Conservation (phyloP, 2,797 vertebrate species). For the Enteromius radiatus region DNA sequence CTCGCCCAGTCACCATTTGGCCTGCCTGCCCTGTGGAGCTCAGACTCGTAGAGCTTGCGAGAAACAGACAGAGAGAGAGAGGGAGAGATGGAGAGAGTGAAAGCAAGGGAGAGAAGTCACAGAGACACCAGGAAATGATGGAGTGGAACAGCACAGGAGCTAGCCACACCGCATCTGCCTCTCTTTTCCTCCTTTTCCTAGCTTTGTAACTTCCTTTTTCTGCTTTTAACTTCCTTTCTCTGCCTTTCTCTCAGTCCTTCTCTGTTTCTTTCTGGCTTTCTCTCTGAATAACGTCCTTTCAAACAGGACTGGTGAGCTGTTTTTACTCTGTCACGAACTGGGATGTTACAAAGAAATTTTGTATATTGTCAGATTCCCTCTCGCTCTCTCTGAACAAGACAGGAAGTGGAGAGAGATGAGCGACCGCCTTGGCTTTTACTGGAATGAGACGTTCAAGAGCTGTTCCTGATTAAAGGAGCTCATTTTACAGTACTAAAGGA, state of each 20-base stretch:
- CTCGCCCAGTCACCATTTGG: conserved; percentile 72
- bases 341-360: conserved; percentile 49
- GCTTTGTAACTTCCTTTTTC: conserved; percentile 70
- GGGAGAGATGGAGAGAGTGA: conserved; percentile 58
- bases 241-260: conserved; percentile 52
- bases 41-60: neutral
- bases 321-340: conserved; percentile 40
- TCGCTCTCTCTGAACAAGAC: conserved; percentile 66
- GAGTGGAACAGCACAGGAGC: conserved; percentile 55
- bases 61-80: conserved; percentile 34
- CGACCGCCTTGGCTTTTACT: conserved; percentile 46
- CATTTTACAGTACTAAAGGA: conserved; percentile 31
- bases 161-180: conserved; percentile 48
- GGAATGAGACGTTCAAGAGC: conserved; percentile 47
- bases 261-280: conserved; percentile 35
- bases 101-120: conserved; percentile 35
- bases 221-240: conserved; percentile 68
- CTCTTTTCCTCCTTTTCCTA: conserved; percentile 66
- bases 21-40: conserved; percentile 61
- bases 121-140: conserved; percentile 25
- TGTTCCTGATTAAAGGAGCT: conserved; percentile 32
- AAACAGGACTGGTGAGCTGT: conserved; percentile 43
- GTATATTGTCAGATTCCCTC: conserved; percentile 58
- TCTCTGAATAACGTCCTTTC: conserved; percentile 35
- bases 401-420: conserved; percentile 50